Conservation (phyloP, 2,888 invertebrate species). For the Harpalus rufipes region DNA sequence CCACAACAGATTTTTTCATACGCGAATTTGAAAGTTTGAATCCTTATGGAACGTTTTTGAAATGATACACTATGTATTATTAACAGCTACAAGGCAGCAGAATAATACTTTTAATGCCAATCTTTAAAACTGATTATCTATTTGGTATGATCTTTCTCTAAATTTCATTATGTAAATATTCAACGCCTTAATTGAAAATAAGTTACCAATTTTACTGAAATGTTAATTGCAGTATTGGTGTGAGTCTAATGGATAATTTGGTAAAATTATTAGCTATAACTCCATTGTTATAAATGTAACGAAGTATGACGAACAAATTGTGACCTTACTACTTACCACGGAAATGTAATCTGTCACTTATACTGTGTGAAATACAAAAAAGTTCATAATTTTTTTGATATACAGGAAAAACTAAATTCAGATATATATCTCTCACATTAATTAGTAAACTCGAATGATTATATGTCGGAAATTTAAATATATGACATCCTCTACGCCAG, state of each 20-base stretch:
- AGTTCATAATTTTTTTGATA: not conserved
- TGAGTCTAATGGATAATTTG: conserved; percentile 10
- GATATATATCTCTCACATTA: conserved; percentile 5
- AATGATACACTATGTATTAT: too few relatives aligned
- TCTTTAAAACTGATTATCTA: too few relatives aligned
- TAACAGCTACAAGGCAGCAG: too few relatives aligned
- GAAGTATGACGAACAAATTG: conserved; percentile 11
- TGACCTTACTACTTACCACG: conserved; percentile 9
- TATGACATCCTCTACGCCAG: conserved; percentile 7
- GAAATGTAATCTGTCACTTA: conserved; percentile 1
- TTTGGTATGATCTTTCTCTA: too few relatives aligned
- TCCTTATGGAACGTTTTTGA: too few relatives aligned
- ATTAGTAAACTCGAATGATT: conserved; percentile 13
- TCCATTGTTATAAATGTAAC: conserved; percentile 25
- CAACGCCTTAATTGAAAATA: too few relatives aligned
- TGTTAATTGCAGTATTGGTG: not conserved
- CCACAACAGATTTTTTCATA: too few relatives aligned
- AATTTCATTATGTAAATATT: too few relatives aligned
- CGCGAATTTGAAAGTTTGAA: too few relatives aligned
- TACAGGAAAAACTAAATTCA: not conserved
- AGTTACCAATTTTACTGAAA: too few relatives aligned
- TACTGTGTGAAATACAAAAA: not conserved
- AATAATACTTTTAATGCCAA: too few relatives aligned
- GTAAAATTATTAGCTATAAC: conserved; percentile 22
- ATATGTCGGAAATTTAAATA: conserved; percentile 3